Evolutionary conservation across 2,888 invertebrate genomes (phyloP), one percentile per base, ranked within the genome.

Genomic region (Drosophila buzzatii): DNA sequence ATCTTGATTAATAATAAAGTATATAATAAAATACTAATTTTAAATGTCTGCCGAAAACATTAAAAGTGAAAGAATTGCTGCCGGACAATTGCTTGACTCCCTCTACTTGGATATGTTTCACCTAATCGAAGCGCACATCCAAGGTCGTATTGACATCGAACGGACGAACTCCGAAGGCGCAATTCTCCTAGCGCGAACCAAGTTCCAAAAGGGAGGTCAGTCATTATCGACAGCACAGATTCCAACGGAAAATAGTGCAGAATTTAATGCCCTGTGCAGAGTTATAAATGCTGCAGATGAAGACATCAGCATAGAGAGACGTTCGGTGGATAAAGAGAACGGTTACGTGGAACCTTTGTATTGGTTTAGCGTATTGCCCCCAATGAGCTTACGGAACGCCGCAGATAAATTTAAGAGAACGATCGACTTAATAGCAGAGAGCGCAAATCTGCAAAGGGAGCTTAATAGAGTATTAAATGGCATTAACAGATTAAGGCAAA

Each of bases 301-400:
- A 58, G 73, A 93, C 18, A 82, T 93, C 39, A 78, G 91, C 23
- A 65, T 94, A 18, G 91, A 93, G 66, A 92, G 91, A 37, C 91
- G 91, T 60, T 57, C 79, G 2, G 77, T 92, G 86, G 74, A 94
- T 89, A 91, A 94, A 90, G 82, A 90, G 3, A 79, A 87, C 2
- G 92, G 92, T 3, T 92, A 92, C 35, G 87, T 93, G 85, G 92
- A 98, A 91, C 97, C 98, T 0, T 91, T 98, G 37, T 95, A 95
- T 76, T 98, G 97, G 97, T 98, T 98, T 93, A 98, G 98, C 14
- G 95, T 97, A 44, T 93, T 98, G 41, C 97, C 97, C 0, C 97
- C 98, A 0, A 96, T 96, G 87, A 96, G 96, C 90, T 93, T 98
- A 86, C 95, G 96, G 83, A 94, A 94, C 78, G 97, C 97, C 0